Evolutionary conservation across 2,113 vertebrate species (phyloP).

Genomic region (Procavia capensis): DNA sequence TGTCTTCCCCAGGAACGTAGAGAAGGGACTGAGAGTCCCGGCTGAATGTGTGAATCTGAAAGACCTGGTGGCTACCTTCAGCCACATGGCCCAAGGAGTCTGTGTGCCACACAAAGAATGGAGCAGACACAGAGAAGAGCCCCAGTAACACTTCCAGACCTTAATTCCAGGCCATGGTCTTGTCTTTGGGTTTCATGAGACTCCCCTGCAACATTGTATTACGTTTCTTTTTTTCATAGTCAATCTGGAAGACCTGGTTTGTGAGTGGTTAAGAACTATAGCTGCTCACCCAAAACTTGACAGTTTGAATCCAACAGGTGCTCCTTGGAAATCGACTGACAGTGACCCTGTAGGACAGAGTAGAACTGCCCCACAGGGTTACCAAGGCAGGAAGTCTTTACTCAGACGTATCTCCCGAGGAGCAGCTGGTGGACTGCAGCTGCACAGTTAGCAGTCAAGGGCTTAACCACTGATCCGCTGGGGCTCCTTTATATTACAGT

Average conservation of each 20-base stretch:
- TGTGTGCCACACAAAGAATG: fast-evolving
- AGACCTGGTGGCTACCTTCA: neutral
- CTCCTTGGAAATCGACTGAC: neutral
- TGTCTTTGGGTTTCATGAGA: neutral
- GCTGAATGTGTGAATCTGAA: neutral
- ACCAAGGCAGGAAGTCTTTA: neutral
- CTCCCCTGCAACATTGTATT: neutral
- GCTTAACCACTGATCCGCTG: neutral
- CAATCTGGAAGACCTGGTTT: neutral
- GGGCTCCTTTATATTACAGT: neutral
- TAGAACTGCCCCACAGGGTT: neutral
- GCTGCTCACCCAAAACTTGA: too few species aligned
- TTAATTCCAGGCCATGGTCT: neutral
- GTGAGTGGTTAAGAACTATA: too few species aligned
- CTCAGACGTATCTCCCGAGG: too few species aligned
- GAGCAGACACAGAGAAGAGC: neutral
- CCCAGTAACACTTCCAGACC: neutral
- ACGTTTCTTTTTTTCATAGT: neutral
- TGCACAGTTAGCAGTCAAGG: too few species aligned
- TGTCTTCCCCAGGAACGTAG: neutral
- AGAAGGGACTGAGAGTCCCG: neutral
- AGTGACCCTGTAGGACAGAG: too few species aligned
- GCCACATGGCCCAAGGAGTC: neutral
- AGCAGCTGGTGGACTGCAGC: too few species aligned
- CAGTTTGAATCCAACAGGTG: too few species aligned